These are phyloP conservation scores for Siderastrea radians DNA, from an alignment of 92 coral and sea anemone species.

Conservation along the genomic window DNA sequence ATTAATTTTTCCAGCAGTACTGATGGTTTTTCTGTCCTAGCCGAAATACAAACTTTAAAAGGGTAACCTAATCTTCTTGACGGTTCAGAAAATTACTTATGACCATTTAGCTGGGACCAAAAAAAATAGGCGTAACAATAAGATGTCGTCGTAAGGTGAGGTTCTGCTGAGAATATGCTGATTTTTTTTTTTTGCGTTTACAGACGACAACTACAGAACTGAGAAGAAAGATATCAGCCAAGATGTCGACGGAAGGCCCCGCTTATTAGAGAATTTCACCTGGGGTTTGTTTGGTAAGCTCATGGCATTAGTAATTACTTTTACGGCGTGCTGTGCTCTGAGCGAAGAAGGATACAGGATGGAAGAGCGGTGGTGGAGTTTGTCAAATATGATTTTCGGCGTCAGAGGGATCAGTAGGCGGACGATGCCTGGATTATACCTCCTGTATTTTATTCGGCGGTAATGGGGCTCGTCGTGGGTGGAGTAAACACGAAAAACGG, in stretches of 20 bases:
- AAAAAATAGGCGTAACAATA: too few relatives aligned
- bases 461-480: not conserved
- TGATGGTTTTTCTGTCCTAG: too few relatives aligned
- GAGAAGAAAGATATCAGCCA: not conserved
- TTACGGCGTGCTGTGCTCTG: not conserved
- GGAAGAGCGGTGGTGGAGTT: not conserved
- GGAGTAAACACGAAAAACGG: too few relatives aligned
- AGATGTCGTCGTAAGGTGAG: too few relatives aligned
- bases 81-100: too few relatives aligned
- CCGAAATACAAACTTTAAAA: too few relatives aligned
- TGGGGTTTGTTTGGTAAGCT: conserved; percentile 29
- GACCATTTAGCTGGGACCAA: too few relatives aligned
- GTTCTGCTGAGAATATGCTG: not conserved
- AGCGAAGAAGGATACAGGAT: not conserved
- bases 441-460: conserved; percentile 15
- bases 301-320: conserved; percentile 16
- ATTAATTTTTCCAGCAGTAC: too few relatives aligned
- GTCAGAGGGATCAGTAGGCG: conserved; percentile 4
- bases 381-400: not conserved
- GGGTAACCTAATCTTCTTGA: too few relatives aligned
- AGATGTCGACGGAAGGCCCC: not conserved
- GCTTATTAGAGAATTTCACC: conserved; percentile 6
- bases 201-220: not conserved
- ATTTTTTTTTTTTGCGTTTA: not conserved
- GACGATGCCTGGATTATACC: conserved; percentile 15